Base-by-base conservation (phyloP, 2,888 invertebrate genomes). In the Hydriomena furcata region DNA sequence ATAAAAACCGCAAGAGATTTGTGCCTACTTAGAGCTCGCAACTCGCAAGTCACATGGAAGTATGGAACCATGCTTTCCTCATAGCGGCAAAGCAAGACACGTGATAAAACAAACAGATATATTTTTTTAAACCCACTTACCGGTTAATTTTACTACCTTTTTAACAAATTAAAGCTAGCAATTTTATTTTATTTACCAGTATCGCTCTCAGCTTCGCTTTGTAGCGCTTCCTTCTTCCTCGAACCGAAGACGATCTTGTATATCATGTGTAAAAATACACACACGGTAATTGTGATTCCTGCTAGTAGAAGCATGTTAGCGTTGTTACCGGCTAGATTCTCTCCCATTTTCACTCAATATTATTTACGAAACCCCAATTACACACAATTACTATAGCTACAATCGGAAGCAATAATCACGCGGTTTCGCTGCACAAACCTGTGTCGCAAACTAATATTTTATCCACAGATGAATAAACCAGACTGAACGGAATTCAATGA, bases 301-400 rank as follows among this genome's bases (percentile, higher is more conserved):
- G 74, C 73, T 57, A 81, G 52, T 17, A 84, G 61, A 65, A 80
- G 72, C 58, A 73, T 62, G 62, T 82, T 80, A 53, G 68, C 60
- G 65, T 69, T 77, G 59, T 71, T 66, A 78, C 82, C 82, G 83
- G 82, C 81, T 74, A 76, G 68, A 66, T 71, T 71, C 53, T 84
- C 83, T 67, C 78, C 82, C 84, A 87, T 87, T 86, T 86, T 88
- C 84, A 88, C 84, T 77, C 65, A 87, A 68, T 71, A 82, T 61
- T 79, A 60, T 71, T 64, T 61, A 71, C 67, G 63, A 72, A 68
- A 71, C 60, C 49, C 49, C 61, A 52, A 54, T 58, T 28, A 52
- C 56, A 58, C 62, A 62, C 60, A 67, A 60, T 63, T 60, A 24
- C 48, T 46, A 50, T 65, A 53, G 62, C 71, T 27, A 60, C 65